phyloP scores from a whole-genome alignment of 2,113 vertebrate genomes.

The Holacanthus passer region DNA sequence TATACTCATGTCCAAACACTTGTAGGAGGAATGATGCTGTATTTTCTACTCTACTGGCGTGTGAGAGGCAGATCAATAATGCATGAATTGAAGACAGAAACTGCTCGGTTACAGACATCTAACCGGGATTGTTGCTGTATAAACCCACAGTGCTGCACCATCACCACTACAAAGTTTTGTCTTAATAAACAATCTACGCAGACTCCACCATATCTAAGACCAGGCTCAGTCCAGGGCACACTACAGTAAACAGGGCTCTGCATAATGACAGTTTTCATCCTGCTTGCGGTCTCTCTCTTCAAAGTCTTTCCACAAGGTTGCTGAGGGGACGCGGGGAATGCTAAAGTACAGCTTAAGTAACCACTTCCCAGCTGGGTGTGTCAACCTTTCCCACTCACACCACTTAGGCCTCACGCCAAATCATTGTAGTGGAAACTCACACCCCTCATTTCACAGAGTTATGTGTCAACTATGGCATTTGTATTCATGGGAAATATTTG shows the following conservation, averaged over 20 bases:
- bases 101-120: conserved; percentile 5
- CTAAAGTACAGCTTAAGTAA: conserved; percentile 77
- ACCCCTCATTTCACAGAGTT: conserved; percentile 68
- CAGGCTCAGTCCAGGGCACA: conserved; percentile 43
- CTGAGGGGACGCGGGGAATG: conserved; percentile 75
- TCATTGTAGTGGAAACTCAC: conserved; percentile 78
- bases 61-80: conserved; percentile 30
- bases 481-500: conserved; percentile 67
- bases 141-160: neutral
- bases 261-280: conserved; percentile 78
- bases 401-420: conserved; percentile 66
- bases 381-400: conserved; percentile 69
- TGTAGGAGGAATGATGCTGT: neutral
- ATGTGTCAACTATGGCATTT: conserved; percentile 63
- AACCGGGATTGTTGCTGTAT: neutral
- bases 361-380: conserved; percentile 82
- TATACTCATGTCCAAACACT: neutral
- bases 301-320: conserved; percentile 77
- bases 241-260: conserved; percentile 71
- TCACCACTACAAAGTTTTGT: conserved; percentile 33
- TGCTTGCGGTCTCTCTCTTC: conserved; percentile 73
- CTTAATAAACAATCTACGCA: conserved; percentile 36
- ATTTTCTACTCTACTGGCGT: neutral
- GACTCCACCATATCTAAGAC: conserved; percentile 32
- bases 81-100: conserved; percentile 11